phyloP scores from a whole-genome alignment of 1,140 invertebrate species.

The Phymorhynchus buccinoides region DNA sequence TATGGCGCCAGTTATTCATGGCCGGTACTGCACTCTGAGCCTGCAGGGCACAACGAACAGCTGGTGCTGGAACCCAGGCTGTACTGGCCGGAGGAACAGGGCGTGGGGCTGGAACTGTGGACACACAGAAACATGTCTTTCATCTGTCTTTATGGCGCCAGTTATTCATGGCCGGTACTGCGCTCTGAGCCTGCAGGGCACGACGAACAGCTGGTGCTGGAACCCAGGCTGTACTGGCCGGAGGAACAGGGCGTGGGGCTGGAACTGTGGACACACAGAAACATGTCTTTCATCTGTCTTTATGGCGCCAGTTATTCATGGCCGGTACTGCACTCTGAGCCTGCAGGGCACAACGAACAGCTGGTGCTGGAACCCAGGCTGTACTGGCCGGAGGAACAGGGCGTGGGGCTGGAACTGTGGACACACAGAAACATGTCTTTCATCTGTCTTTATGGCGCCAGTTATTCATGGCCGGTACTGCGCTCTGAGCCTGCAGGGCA shows the following conservation, averaged over 20 bases:
- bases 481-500: slow-evolving; percentile 66
- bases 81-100: slow-evolving; percentile 57
- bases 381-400: slow-evolving; percentile 57
- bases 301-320: too few species aligned
- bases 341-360: slow-evolving; percentile 67
- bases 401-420: slow-evolving; percentile 57
- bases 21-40: slow-evolving; percentile 62
- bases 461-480: too few species aligned
- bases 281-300: too few species aligned
- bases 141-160: too few species aligned
- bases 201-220: slow-evolving; percentile 54
- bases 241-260: slow-evolving; percentile 59
- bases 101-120: slow-evolving; percentile 57
- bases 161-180: too few species aligned
- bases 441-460: too few species aligned
- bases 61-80: slow-evolving; percentile 50
- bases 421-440: too few species aligned
- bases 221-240: slow-evolving; percentile 58
- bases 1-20: too few species aligned
- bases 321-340: slow-evolving; percentile 62
- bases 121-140: too few species aligned
- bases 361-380: slow-evolving; percentile 50
- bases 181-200: slow-evolving; percentile 66
- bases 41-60: slow-evolving; percentile 67
- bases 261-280: slow-evolving; percentile 50